Conservation (phyloP, 2,888 invertebrate species). For the Machimus atricapillus region DNA sequence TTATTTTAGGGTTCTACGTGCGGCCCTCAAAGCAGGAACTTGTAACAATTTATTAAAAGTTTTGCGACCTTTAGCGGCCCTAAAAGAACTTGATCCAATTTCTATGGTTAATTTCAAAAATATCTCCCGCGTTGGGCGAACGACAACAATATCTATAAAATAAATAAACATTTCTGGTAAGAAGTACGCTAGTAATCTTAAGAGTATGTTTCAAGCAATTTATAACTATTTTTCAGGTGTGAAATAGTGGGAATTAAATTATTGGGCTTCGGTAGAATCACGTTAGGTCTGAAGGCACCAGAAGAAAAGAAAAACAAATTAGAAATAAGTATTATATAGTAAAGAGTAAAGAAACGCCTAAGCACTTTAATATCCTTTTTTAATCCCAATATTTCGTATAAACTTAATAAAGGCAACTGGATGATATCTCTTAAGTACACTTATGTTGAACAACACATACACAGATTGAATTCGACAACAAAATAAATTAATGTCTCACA, state of each 20-base stretch:
- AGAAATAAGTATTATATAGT: neutral
- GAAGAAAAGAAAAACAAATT: too few relatives aligned
- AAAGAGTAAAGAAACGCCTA: neutral
- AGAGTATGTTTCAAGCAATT: neutral
- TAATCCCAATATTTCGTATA: conserved; percentile 8
- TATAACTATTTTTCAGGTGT: too few relatives aligned
- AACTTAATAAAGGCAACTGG: conserved; percentile 20
- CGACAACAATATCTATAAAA: too few relatives aligned
- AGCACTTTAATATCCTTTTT: neutral
- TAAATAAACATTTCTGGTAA: too few relatives aligned
- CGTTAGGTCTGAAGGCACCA: too few relatives aligned
- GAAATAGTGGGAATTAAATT: neutral
- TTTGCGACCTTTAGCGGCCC: too few relatives aligned
- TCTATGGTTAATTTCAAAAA: too few relatives aligned
- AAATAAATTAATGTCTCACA: conserved; percentile 30
- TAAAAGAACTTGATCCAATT: too few relatives aligned
- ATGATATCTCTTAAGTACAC: conserved; percentile 15
- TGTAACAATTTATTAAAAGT: too few relatives aligned
- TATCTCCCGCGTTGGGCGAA: too few relatives aligned
- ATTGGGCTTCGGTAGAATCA: neutral
- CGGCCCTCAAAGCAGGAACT: too few relatives aligned
- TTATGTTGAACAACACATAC: conserved; percentile 3
- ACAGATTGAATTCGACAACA: neutral
- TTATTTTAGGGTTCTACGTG: too few relatives aligned
- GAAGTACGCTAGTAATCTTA: neutral